Evolutionary conservation across 2,888 invertebrate species (phyloP), one percentile per base, ranked within the genome.

Genomic region (Nymphalis polychloros): DNA sequence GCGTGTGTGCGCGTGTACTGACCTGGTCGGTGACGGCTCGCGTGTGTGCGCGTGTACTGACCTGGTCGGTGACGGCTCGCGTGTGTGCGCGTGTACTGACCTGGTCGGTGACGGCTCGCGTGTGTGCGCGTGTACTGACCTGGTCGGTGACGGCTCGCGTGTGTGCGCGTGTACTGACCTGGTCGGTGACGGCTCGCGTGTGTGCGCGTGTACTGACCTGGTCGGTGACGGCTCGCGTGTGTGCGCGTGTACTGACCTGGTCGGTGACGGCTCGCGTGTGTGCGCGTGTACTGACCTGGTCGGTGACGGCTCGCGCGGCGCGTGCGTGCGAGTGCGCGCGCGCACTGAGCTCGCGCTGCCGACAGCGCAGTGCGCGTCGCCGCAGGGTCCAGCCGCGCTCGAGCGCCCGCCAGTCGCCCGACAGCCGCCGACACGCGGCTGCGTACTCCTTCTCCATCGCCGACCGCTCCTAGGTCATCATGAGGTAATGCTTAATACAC

Each of bases 371-470:
- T 73, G 94, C 94, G 48, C 94, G 88, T 59, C 94, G 88, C 16
- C 94, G 92, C 64, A 91, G 89, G 60, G 93, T 90, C 94, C 94
- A 94, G 80, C 94, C 94, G 31, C 93, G 91, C 79, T 94, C 94
- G 66, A 95, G 82, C 70, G 94, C 93, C 48, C 94, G 93, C 89
- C 92, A 93, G 81, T 91, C 93, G 77, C 90, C 93, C 68, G 88
- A 93, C 80, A 85, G 85, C 17, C 92, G 88, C 7, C 92, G 84
- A 73, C 95, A 94, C 64, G 96, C 96, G 0, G 95, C 93, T 5
- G 95, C 95, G 90, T 95, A 96, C 79, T 95, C 95, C 70, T 94
- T 89, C 79, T 95, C 94, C 92, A 95, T 94, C 75, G 88, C 94
- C 77, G 87, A 86, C 0, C 94, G 93, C 81, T 95, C 93, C 93